Base-by-base conservation (phyloP, 2,888 invertebrate genomes). In the Muschampia plurimacula region DNA sequence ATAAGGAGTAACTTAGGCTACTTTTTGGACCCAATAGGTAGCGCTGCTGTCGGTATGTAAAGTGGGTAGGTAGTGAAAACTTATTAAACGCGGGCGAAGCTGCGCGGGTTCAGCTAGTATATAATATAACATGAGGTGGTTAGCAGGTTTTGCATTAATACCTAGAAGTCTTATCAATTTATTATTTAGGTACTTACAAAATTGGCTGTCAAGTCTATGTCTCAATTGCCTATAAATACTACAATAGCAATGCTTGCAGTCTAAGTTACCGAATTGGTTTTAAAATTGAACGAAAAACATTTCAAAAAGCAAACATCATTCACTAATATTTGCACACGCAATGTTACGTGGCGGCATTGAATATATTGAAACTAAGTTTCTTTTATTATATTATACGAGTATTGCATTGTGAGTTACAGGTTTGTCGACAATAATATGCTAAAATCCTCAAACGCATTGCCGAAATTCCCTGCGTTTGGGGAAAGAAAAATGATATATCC, bases 281-380 rank as follows among this genome's bases (percentile, higher is more conserved):
- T 59, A 44, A 60, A 60, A 68, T 49, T 9, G 59, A 67, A 59
- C 28, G 28, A 44, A 22, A 71, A 71, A 49, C n/a, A 32, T 66
- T 71, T 71, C 60, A 59, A 66, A 52, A 71, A 66, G 49, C 71
- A 66, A 71, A 71, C 71, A 65, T 60, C 39, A 65, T 49, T 60
- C 46, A 65, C 64, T 70, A 36, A 65, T 71, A 66, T 71, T 71
- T 71, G 49, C 65, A 49, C 66, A 71, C 66, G 66, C 59, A 71
- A 71, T 66, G 66, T 71, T 71, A 71, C 71, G 70, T n/a, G 57
- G n/a, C 28, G 59, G 36, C 66, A 60, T 49, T 66, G 71, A 71
- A 60, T 71, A 57, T 46, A 22, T 59, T 59, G 49, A 49, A 22
- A 70, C 46, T 39, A 9, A 39, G 60, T 66, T 71, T 60, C 49